Conservation (phyloP, 2,113 vertebrate genomes). For the Albula goreensis region DNA sequence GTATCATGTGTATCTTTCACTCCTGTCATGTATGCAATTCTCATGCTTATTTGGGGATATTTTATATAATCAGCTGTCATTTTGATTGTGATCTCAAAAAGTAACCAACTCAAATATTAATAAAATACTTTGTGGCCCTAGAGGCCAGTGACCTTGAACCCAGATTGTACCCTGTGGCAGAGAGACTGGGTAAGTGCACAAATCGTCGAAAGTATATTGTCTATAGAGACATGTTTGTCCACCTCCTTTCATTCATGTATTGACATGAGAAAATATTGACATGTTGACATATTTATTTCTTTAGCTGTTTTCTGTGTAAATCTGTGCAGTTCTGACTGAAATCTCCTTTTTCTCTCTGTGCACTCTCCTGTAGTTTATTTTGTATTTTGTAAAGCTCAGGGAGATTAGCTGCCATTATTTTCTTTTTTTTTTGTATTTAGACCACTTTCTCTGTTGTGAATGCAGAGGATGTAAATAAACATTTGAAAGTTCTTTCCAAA, state of each 20-base stretch:
- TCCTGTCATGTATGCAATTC: too few species aligned
- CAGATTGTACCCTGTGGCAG: not conserved
- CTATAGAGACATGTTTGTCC: too few species aligned
- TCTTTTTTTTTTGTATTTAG: conserved; percentile 56
- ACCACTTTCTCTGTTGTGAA: conserved; percentile 60
- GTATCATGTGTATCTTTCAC: too few species aligned
- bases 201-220: not conserved
- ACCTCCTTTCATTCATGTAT: not conserved
- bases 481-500: conserved; percentile 66
- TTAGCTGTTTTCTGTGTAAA: conserved; percentile 30
- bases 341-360: conserved; percentile 47
- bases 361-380: conserved; percentile 55
- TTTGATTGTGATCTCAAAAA: too few species aligned
- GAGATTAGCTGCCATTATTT: conserved; percentile 66
- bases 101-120: too few species aligned
- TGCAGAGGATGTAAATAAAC: conserved; percentile 76
- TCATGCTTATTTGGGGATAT: too few species aligned
- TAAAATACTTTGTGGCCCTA: not conserved
- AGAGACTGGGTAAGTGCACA: not conserved
- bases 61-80: too few species aligned
- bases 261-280: not conserved
- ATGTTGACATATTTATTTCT: conserved; percentile 31
- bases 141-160: not conserved
- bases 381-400: conserved; percentile 68
- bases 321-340: conserved; percentile 41